Percentiles rank a stretch among this genome's conserved stretches.
Conservation (phyloP, 1,140 invertebrate species). For the Drosophila kohkoa region DNA sequence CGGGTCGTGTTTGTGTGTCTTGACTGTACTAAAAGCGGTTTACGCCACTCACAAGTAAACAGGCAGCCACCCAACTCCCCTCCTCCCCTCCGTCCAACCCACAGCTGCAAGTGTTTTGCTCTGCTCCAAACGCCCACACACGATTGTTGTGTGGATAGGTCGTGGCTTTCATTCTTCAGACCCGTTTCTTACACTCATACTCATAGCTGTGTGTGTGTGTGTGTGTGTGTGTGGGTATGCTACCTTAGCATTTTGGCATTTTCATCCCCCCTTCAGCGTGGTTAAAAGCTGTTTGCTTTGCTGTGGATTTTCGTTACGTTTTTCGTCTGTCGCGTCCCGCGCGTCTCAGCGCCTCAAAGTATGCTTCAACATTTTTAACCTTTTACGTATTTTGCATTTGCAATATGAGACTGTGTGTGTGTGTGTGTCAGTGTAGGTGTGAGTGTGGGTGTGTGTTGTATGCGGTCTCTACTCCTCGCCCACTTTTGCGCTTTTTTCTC, state of each 20-base stretch:
- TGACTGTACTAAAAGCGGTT: conserved; percentile 77
- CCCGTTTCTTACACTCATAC: conserved; percentile 29
- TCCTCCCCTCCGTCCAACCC: background rate
- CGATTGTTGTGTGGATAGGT: conserved; percentile 83
- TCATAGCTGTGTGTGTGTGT: background rate
- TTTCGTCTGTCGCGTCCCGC: conserved; percentile 39
- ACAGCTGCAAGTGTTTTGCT: conserved; percentile 56
- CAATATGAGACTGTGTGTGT: conserved; percentile 33
- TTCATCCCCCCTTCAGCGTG: conserved; percentile 33
- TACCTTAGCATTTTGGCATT: conserved; percentile 41
- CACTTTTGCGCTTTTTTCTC: conserved; percentile 48
- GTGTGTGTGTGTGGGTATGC: conserved; percentile 19
- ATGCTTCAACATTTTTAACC: conserved; percentile 48
- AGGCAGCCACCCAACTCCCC: conserved; percentile 27
- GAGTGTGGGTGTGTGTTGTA: conserved; percentile 8
- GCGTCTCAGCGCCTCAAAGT: conserved; percentile 37
- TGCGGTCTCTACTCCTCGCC: conserved; percentile 32
- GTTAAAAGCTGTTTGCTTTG: conserved; percentile 76
- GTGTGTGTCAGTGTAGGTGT: conserved; percentile 27
- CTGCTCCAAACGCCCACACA: conserved; percentile 66
- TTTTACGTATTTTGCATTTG: conserved; percentile 76
- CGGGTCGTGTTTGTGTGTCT: conserved; percentile 40
- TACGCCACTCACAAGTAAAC: conserved; percentile 77
- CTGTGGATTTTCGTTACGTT: conserved; percentile 79
- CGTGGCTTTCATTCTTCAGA: conserved; percentile 68